Percentiles rank a stretch among this genome's conserved stretches.
Evolutionary conservation across 1,140 invertebrate species (phyloP).

Genomic region (Drosophila erecta): DNA sequence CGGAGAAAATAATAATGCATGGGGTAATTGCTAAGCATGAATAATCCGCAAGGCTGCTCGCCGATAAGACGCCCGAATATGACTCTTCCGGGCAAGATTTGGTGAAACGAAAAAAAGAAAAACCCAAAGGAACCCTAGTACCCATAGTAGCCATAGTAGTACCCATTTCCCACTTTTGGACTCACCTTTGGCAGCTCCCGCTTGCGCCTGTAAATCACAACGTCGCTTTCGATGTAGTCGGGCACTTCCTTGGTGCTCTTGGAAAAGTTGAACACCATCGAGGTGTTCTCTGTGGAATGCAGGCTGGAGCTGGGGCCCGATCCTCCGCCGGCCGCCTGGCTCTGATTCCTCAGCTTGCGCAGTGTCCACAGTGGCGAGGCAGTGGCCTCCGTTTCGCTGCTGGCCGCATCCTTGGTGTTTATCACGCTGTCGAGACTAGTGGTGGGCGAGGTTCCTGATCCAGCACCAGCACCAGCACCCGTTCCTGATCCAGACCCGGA

Average conservation of each 20-base stretch:
- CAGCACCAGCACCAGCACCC: slow-evolving; percentile 23
- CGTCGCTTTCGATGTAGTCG: slow-evolving; percentile 96
- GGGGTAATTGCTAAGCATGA: slow-evolving; percentile 67
- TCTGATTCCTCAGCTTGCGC: slow-evolving; percentile 60
- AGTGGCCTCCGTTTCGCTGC: slow-evolving; percentile 78
- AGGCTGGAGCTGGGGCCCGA: slow-evolving; percentile 47
- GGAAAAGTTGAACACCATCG: slow-evolving; percentile 94
- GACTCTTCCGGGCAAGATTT: slow-evolving; percentile 10
- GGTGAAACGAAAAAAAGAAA: background rate
- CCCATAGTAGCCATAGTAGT: background rate
- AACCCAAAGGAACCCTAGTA: background rate
- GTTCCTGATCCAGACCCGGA: slow-evolving; percentile 43
- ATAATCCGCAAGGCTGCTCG: slow-evolving; percentile 63
- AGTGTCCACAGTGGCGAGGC: slow-evolving; percentile 71
- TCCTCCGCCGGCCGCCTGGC: slow-evolving; percentile 30
- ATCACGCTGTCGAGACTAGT: slow-evolving; percentile 75
- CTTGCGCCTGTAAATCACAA: slow-evolving; percentile 89
- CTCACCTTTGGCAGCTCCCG: slow-evolving; percentile 90
- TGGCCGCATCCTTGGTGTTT: slow-evolving; percentile 83
- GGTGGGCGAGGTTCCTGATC: slow-evolving; percentile 31
- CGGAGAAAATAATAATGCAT: slow-evolving; percentile 63
- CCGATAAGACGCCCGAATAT: slow-evolving; percentile 1
- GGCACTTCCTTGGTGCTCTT: slow-evolving; percentile 92
- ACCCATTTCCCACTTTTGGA: slow-evolving; percentile 3
- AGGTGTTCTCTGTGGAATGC: slow-evolving; percentile 85